These are phyloP conservation scores for Pectinophora gossypiella DNA, from an alignment of 1,140 invertebrate genomes.

Conservation along the genomic window DNA sequence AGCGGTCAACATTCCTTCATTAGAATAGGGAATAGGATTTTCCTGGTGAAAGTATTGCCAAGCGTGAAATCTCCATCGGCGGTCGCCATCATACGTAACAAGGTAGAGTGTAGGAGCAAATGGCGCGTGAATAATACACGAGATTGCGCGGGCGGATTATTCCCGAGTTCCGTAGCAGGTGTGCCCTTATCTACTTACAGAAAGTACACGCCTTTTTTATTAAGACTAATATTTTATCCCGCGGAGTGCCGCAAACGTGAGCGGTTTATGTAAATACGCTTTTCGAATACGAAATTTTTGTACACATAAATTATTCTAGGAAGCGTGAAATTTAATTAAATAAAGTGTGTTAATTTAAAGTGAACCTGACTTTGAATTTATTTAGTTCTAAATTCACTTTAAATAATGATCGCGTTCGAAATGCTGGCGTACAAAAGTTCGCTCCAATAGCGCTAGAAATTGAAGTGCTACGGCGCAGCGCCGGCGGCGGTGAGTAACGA, in stretches of 20 bases:
- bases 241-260: not conserved
- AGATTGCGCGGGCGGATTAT: constrained; percentile 27
- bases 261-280: not conserved
- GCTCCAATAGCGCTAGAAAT: constrained; percentile 29
- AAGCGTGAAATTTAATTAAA: too few relatives aligned
- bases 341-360: too few relatives aligned
- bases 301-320: too few relatives aligned
- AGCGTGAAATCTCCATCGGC: too few relatives aligned
- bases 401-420: too few relatives aligned
- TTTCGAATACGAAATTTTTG: too few relatives aligned
- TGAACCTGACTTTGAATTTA: too few relatives aligned
- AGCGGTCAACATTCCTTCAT: too few relatives aligned
- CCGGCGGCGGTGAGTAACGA: constrained; percentile 15
- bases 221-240: not conserved
- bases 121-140: constrained; percentile 46
- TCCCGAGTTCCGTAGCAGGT: constrained; percentile 2
- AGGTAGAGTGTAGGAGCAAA: constrained; percentile 18
- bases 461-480: constrained; percentile 34
- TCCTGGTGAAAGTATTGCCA: too few relatives aligned
- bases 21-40: too few relatives aligned
- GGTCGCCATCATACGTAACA: too few relatives aligned
- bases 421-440: constrained; percentile 11
- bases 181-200: not conserved
- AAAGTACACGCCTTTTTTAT: not conserved
- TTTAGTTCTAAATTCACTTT: too few relatives aligned